Base-by-base conservation (phyloP, 1,140 invertebrate species). In the Caenorhabditis inopinata region DNA sequence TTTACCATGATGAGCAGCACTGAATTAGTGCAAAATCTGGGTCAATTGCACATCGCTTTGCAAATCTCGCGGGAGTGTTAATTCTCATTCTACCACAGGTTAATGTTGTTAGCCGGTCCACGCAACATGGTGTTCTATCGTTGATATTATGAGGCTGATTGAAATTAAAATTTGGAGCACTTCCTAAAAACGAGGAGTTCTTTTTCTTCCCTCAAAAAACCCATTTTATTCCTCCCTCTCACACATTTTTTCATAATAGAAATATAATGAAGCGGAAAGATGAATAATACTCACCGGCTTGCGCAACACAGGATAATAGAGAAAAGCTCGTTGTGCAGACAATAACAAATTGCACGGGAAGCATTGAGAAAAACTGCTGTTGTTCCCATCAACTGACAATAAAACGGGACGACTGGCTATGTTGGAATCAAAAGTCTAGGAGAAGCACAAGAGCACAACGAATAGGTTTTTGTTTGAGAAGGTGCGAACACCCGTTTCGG, bases 21-120 rank as follows among this genome's bases (percentile, higher is more conserved):
- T 86, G 85, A 42, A 87, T 84, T 4, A 86, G 80, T 2, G 85
- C 85, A 68, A 86, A 86, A 49, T 86, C 85, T 9, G 86, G 35
- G 68, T 85, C 85, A 38, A 81, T 42, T 5, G 81, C 49, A 53
- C 85, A 86, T 45, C 82, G 78, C 47, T 85, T 73, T 0, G 78
- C 23, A 51, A 86, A 86, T 27, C 51, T 48, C 2, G 76, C 77
- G 3, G 81, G 74, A 42, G 85, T 86, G n/a, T 77, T 51, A 18
- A 76, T 42, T 75, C 84, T 85, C 12, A 86, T 76, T 16, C 84
- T 51, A 12, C 38, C 46, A 82, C 85, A 86, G 3, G 83, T 79
- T 12, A 84, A 21, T 5, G 79, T 83, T 21, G 82, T 84, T 25
- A 86, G 49, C n/a, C 85, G 58, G 49, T 86, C 86, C 16, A 82